A percentile compares a stretch with the other conserved stretches of the same genome.
Evolutionary conservation across 2,797 vertebrate genomes (phyloP).

Genomic region (Siniperca undulata): DNA sequence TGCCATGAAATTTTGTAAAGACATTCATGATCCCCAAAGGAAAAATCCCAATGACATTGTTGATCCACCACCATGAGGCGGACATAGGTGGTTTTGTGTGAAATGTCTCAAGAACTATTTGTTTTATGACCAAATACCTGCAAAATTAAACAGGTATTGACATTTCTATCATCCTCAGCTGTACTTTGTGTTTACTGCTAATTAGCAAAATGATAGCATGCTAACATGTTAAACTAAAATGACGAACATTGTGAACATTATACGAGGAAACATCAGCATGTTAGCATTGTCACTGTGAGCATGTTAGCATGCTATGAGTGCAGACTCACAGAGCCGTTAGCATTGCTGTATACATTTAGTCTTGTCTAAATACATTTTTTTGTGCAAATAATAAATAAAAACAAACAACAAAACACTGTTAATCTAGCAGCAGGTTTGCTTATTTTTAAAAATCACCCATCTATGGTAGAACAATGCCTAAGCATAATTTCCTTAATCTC

Average conservation of each 20-base stretch:
- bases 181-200: background rate
- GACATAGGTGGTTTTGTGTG: background rate
- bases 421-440: background rate
- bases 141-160: background rate
- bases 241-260: background rate
- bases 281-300: background rate
- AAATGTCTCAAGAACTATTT: constrained; percentile 7
- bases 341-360: background rate
- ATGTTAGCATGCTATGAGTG: background rate
- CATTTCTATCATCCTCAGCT: background rate
- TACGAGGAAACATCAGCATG: background rate
- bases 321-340: background rate
- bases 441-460: background rate
- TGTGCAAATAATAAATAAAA: too few species aligned
- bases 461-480: background rate
- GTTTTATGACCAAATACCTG: background rate
- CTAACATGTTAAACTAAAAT: background rate
- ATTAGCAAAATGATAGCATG: background rate
- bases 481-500: background rate
- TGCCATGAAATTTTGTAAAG: background rate
- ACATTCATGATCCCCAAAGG: background rate
- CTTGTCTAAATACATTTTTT: background rate
- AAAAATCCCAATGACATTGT: background rate
- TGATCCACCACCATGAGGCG: background rate
- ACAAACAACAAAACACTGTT: background rate